Conservation (phyloP, 2,113 vertebrate species). For the Gavialis gangeticus region DNA sequence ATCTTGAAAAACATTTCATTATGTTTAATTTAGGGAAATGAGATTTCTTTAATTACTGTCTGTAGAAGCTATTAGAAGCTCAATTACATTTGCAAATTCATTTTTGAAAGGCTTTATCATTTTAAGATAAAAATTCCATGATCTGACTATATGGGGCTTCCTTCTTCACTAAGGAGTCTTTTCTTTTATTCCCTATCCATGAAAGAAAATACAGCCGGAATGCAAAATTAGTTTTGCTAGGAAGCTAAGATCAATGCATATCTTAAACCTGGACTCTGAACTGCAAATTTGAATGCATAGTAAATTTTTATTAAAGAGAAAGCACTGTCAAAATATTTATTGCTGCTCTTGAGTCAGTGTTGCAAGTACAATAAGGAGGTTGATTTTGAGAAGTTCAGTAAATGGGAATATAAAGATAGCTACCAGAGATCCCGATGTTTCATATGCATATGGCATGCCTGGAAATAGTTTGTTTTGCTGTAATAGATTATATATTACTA, state of each 20-base stretch:
- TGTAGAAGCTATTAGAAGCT: constrained; percentile 81
- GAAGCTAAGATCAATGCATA: constrained; percentile 22
- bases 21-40: constrained; percentile 82
- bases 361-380: background rate
- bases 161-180: constrained; percentile 25
- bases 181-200: background rate
- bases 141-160: constrained; percentile 21
- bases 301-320: constrained; percentile 34
- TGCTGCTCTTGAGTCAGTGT: background rate
- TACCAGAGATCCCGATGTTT: background rate
- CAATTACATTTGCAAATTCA: constrained; percentile 79
- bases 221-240: constrained; percentile 48
- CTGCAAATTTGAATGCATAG: constrained; percentile 36
- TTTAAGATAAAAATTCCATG: constrained; percentile 72
- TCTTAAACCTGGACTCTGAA: background rate
- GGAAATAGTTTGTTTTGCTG: background rate
- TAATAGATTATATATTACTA: background rate
- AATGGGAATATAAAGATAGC: background rate
- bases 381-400: background rate
- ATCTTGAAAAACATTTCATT: constrained; percentile 81
- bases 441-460: background rate
- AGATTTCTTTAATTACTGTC: constrained; percentile 83
- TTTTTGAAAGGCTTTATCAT: constrained; percentile 76
- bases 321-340: background rate
- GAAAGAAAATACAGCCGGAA: background rate